These are phyloP conservation scores for Spodoptera littoralis DNA, from an alignment of 2,888 invertebrate species.

Conservation along the genomic window DNA sequence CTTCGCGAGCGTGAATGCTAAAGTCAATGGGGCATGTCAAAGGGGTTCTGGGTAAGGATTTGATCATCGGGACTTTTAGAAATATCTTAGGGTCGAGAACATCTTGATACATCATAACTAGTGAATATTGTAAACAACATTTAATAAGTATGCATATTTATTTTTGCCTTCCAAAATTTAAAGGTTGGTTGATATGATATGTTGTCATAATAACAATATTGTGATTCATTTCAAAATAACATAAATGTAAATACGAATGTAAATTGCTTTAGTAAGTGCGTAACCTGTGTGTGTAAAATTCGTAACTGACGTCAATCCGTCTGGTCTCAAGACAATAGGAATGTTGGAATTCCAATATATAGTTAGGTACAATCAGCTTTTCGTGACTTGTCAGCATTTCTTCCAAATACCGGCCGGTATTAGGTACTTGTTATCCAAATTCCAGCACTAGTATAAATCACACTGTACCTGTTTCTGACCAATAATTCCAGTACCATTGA, in stretches of 20 bases:
- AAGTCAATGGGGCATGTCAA: too few relatives aligned
- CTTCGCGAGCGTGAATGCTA: too few relatives aligned
- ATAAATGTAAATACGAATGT: constrained; percentile 21
- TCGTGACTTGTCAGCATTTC: constrained; percentile 44
- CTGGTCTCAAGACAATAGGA: constrained; percentile 25
- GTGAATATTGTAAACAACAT: too few relatives aligned
- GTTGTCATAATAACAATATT: too few relatives aligned
- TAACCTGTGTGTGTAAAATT: constrained; percentile 20
- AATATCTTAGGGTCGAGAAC: too few relatives aligned
- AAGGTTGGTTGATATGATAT: too few relatives aligned
- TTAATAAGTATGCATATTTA: too few relatives aligned
- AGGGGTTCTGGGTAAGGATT: too few relatives aligned
- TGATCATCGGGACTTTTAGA: too few relatives aligned
- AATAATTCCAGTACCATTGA: constrained; percentile 35
- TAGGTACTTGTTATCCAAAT: constrained; percentile 41
- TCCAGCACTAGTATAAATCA: constrained; percentile 50
- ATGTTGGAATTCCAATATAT: constrained; percentile 32
- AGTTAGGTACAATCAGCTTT: constrained; percentile 13
- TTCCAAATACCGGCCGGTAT: constrained; percentile 7
- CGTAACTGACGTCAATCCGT: constrained; percentile 36
- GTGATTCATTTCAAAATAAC: not conserved
- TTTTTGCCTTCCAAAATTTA: too few relatives aligned
- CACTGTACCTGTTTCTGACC: constrained; percentile 41
- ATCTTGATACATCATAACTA: too few relatives aligned
- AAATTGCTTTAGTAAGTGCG: not conserved